Evolutionary conservation across 2,113 vertebrate genomes (phyloP).

Genomic region (Leucopsar rothschildi): DNA sequence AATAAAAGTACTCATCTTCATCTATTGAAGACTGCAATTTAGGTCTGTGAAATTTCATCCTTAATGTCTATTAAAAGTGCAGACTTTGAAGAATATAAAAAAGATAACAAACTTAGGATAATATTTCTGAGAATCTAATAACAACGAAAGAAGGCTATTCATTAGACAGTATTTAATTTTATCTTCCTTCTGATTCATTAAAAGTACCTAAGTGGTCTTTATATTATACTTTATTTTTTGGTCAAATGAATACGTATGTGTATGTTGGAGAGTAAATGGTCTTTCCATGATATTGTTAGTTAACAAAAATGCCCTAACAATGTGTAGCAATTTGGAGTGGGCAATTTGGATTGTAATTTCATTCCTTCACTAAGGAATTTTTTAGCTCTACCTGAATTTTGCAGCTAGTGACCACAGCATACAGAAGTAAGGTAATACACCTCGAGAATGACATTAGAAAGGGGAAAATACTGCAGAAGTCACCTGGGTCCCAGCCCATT

Average conservation of each 20-base stretch:
- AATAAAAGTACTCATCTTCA: slow-evolving; percentile 33
- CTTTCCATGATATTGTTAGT: neutral
- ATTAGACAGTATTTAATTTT: neutral
- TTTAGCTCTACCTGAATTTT: neutral
- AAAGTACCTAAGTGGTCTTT: neutral
- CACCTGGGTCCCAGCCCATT: neutral
- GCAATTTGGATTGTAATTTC: neutral
- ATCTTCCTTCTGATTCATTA: neutral
- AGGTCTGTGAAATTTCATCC: slow-evolving; percentile 39
- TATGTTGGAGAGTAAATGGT: neutral
- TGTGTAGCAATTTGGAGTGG: neutral
- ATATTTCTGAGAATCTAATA: neutral
- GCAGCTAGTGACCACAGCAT: neutral
- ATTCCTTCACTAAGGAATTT: neutral
- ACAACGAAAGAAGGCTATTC: neutral
- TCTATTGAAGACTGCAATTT: neutral
- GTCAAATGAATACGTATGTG: neutral
- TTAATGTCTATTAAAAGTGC: slow-evolving; percentile 35
- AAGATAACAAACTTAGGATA: neutral
- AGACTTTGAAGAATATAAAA: neutral
- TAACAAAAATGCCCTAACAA: neutral
- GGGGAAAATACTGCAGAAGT: neutral
- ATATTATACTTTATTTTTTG: neutral
- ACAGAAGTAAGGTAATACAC: neutral
- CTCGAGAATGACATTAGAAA: neutral